Evolutionary conservation across 2,888 invertebrate genomes (phyloP).

Genomic region (Nomada goodeniana): DNA sequence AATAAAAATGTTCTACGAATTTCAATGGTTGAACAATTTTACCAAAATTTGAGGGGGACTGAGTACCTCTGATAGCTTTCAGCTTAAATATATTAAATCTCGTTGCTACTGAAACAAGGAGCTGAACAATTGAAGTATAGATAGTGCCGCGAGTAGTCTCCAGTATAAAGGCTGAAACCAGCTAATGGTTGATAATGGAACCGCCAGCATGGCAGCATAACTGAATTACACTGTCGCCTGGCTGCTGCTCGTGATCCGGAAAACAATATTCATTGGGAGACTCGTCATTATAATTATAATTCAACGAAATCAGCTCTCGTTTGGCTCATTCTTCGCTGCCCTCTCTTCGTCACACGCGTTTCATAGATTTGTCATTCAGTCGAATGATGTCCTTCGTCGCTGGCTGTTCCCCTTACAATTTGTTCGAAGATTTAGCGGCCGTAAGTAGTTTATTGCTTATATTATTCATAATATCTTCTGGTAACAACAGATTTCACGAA

Average conservation of each 20-base stretch:
- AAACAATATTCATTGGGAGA: conserved; percentile 53
- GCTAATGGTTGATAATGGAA: conserved; percentile 82
- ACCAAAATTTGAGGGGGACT: neutral
- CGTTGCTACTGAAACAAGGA: conserved; percentile 23
- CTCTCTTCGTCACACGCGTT: neutral
- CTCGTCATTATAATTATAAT: conserved; percentile 16
- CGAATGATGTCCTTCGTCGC: neutral
- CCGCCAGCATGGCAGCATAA: conserved; percentile 71
- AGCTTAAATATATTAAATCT: conserved; percentile 9
- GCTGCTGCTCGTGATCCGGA: conserved; percentile 58
- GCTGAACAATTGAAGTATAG: conserved; percentile 28
- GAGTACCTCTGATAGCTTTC: neutral
- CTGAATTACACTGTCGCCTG: conserved; percentile 71
- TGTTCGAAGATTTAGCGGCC: neutral
- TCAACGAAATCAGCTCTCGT: conserved; percentile 17
- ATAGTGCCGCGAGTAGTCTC: conserved; percentile 46
- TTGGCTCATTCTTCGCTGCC: neutral
- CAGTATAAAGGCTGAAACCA: conserved; percentile 66
- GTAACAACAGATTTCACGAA: no score
- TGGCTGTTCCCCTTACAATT: neutral
- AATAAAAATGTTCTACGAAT: neutral
- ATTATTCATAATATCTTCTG: no score
- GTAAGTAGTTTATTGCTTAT: no score
- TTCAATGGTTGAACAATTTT: neutral
- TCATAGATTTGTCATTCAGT: neutral